phyloP scores from a whole-genome alignment of 2,888 invertebrate genomes.

The Cataglyphis altisquamis region DNA sequence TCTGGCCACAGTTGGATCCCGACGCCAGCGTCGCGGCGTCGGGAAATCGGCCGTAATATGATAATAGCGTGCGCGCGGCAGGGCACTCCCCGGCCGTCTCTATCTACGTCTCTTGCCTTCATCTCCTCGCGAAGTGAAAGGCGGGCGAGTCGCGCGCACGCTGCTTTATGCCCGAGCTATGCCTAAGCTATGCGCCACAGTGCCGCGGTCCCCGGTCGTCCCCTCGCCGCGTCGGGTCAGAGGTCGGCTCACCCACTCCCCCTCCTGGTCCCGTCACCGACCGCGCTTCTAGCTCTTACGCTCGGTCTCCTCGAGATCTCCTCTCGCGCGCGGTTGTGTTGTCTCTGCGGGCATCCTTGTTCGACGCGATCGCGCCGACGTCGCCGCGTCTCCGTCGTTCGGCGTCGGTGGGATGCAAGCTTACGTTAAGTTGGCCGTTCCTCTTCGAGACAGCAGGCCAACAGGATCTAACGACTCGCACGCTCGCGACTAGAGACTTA shows the following conservation, averaged over 20 bases:
- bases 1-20: background rate
- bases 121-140: constrained; percentile 83
- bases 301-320: constrained; percentile 65
- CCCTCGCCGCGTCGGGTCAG: constrained; percentile 80
- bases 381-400: constrained; percentile 37
- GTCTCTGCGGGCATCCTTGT: constrained; percentile 62
- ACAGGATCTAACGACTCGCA: constrained; percentile 74
- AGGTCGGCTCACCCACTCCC: constrained; percentile 85
- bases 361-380: constrained; percentile 9
- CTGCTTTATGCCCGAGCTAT: constrained; percentile 70
- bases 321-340: constrained; percentile 59
- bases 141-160: constrained; percentile 81
- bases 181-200: constrained; percentile 73
- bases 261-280: constrained; percentile 74
- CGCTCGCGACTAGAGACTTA: constrained; percentile 16
- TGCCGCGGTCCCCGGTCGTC: constrained; percentile 80
- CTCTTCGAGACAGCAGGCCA: constrained; percentile 70
- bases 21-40: constrained; percentile 62
- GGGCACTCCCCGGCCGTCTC: constrained; percentile 81
- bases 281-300: constrained; percentile 67
- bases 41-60: constrained; percentile 81
- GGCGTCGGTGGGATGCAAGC: constrained; percentile 60
- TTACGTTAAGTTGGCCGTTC: constrained; percentile 60
- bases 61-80: constrained; percentile 78
- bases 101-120: constrained; percentile 76